A percentile compares a stretch with the other conserved stretches of the same genome.
Conservation (phyloP, 2,888 invertebrate genomes). For the Allygus modestus region DNA sequence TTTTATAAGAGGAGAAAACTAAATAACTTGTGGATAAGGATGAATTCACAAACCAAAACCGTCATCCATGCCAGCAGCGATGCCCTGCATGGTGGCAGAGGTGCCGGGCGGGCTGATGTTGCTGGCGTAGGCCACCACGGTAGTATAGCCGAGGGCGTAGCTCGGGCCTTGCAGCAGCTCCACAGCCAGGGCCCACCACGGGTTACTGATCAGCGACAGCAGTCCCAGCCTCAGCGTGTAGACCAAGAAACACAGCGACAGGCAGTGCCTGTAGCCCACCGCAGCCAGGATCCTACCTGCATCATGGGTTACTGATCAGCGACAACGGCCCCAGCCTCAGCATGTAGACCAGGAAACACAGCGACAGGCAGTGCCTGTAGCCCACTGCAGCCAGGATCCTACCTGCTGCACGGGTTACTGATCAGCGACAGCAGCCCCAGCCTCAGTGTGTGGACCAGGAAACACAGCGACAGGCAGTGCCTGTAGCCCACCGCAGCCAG, state of each 20-base stretch:
- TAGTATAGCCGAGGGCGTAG: slow-evolving; percentile 91
- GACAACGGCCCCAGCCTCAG: slow-evolving; percentile 93
- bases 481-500: too few relatives aligned
- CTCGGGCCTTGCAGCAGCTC: slow-evolving; percentile 93
- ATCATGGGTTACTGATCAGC: slow-evolving; percentile 91
- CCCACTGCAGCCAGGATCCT: slow-evolving; percentile 92
- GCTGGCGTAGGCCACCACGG: slow-evolving; percentile 85
- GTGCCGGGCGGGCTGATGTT: slow-evolving; percentile 84
- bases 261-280: slow-evolving; percentile 86
- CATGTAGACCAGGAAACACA: too few relatives aligned
- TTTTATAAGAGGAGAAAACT: too few relatives aligned
- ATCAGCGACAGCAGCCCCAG: slow-evolving; percentile 82
- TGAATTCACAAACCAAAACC: slow-evolving; percentile 90
- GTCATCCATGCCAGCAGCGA: slow-evolving; percentile 93
- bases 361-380: too few relatives aligned
- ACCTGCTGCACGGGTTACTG: slow-evolving; percentile 90
- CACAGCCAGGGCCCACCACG: slow-evolving; percentile 89
- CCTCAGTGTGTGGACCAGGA: slow-evolving; percentile 88
- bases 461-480: slow-evolving; percentile 88
- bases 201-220: slow-evolving; percentile 86
- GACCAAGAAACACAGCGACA: slow-evolving; percentile 88
- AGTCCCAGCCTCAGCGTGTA: slow-evolving; percentile 86
- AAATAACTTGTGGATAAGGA: slow-evolving; percentile 79
- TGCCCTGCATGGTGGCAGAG: slow-evolving; percentile 90
- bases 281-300: slow-evolving; percentile 89